Conservation (phyloP, 2,113 vertebrate species). For the Cebidichthys violaceus region DNA sequence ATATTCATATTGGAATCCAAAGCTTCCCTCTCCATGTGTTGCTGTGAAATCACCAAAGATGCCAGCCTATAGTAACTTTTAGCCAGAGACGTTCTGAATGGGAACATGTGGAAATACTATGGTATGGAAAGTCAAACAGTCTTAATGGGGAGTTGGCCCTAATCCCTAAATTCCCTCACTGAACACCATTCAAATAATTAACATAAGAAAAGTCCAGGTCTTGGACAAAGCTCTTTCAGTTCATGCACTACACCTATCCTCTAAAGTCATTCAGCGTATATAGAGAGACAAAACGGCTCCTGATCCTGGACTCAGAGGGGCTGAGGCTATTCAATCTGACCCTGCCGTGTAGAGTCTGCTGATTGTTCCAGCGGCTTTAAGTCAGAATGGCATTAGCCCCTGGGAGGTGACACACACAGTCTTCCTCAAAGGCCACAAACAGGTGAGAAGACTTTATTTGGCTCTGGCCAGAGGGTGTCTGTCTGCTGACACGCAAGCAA, state of each 20-base stretch:
- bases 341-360: conserved; percentile 65
- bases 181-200: conserved; percentile 46
- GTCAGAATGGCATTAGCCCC: conserved; percentile 71
- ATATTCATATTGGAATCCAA: background rate
- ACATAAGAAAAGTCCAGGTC: conserved; percentile 39
- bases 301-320: conserved; percentile 46
- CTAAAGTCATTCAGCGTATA: conserved; percentile 37
- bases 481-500: conserved; percentile 59
- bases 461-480: conserved; percentile 73
- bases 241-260: conserved; percentile 46
- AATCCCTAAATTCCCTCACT: conserved; percentile 40
- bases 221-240: conserved; percentile 40
- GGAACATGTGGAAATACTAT: background rate
- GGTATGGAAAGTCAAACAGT: conserved; percentile 34
- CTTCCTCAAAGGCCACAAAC: conserved; percentile 77
- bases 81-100: conserved; percentile 19
- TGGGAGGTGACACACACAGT: conserved; percentile 75
- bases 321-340: conserved; percentile 60
- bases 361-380: conserved; percentile 72
- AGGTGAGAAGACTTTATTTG: conserved; percentile 82
- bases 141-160: conserved; percentile 5
- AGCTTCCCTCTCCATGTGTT: background rate
- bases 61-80: conserved; percentile 8
- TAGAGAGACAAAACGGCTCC: conserved; percentile 58
- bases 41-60: conserved; percentile 7